Conservation (phyloP, 2,797 vertebrate genomes). For the Schizothorax lantsangensis region DNA sequence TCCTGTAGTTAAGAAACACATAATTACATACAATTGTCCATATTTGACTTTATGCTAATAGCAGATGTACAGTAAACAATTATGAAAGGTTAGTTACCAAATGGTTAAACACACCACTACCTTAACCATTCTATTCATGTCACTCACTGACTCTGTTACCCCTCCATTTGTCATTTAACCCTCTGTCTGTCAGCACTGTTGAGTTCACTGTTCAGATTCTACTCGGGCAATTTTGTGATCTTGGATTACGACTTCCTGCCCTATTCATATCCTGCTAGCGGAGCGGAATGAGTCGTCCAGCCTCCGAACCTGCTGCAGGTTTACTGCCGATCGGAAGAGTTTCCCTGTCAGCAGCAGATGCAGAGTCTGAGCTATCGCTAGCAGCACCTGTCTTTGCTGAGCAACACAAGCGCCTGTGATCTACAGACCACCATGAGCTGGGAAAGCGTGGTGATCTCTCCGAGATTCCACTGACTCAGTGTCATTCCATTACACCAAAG, state of each 20-base stretch:
- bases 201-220: conserved; percentile 36
- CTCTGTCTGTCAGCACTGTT: conserved; percentile 22
- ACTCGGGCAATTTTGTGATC: conserved; percentile 23
- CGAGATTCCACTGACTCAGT: conserved; percentile 41
- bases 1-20: not conserved
- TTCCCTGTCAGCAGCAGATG: conserved; percentile 66
- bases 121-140: conserved; percentile 6
- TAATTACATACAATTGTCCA: not conserved
- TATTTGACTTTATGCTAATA: not conserved
- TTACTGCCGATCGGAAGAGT: conserved; percentile 23
- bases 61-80: not conserved
- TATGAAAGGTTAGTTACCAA: not conserved
- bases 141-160: conserved; percentile 8
- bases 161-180: conserved; percentile 11
- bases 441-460: conserved; percentile 33
- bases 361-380: conserved; percentile 45
- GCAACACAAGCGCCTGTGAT: conserved; percentile 49
- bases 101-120: conserved; percentile 1
- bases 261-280: conserved; percentile 27
- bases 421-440: conserved; percentile 68
- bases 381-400: conserved; percentile 67
- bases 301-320: conserved; percentile 16
- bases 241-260: conserved; percentile 36
- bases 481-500: conserved; percentile 46
- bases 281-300: not conserved